phyloP scores from a whole-genome alignment of 2,888 invertebrate species.

The Mimas tiliae region DNA sequence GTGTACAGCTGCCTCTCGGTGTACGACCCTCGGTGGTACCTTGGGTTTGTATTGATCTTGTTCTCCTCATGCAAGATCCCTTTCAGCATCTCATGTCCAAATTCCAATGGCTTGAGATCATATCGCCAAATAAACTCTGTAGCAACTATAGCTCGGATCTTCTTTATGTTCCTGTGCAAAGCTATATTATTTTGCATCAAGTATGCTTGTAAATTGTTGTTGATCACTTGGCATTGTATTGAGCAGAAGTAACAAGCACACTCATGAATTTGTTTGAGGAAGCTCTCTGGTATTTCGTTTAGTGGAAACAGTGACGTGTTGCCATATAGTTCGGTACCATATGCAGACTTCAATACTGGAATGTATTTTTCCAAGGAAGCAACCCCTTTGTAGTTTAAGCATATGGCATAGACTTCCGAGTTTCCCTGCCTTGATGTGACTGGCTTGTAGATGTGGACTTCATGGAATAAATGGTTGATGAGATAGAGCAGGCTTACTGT shows the following conservation, averaged over 20 bases:
- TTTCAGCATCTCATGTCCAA: conserved; percentile 76
- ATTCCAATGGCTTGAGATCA: conserved; percentile 79
- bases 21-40: conserved; percentile 83
- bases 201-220: conserved; percentile 87
- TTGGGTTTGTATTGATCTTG: conserved; percentile 74
- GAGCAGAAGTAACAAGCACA: conserved; percentile 88
- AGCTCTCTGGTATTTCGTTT: conserved; percentile 85
- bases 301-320: conserved; percentile 84
- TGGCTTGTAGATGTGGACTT: conserved; percentile 93
- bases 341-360: conserved; percentile 66
- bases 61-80: conserved; percentile 73
- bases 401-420: conserved; percentile 95
- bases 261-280: conserved; percentile 86
- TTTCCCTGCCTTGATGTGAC: conserved; percentile 97
- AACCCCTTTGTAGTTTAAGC: conserved; percentile 85
- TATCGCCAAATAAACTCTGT: conserved; percentile 85
- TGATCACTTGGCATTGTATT: conserved; percentile 88
- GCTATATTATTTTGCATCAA: conserved; percentile 74
- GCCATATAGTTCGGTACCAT: conserved; percentile 71
- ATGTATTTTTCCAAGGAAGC: conserved; percentile 68
- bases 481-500: conserved; percentile 92
- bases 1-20: conserved; percentile 81
- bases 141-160: conserved; percentile 78
- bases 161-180: conserved; percentile 71
- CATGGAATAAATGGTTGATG: conserved; percentile 89